phyloP scores from a whole-genome alignment of 2,113 vertebrate species.

The Thamnaconus septentrionalis region DNA sequence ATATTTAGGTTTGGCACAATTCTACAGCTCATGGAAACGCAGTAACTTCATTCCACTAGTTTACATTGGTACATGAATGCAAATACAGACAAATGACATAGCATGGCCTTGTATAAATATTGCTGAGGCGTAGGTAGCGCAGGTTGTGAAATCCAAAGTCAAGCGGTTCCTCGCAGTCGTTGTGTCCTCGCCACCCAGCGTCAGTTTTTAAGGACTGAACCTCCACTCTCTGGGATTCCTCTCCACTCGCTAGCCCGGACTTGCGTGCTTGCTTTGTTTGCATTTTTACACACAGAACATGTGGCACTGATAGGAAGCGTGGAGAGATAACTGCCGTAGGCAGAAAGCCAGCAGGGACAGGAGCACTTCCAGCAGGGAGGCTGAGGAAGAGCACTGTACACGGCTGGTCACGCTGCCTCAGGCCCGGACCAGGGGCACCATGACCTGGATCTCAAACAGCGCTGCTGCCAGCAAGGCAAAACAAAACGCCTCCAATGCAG shows the following conservation, averaged over 20 bases:
- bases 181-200: no score
- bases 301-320: conserved; percentile 48
- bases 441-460: conserved; percentile 66
- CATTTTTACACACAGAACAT: conserved; percentile 58
- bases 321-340: conserved; percentile 60
- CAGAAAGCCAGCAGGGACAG: conserved; percentile 64
- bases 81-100: no score
- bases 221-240: conserved; percentile 3
- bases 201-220: no score
- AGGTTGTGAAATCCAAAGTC: no score
- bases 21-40: no score
- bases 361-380: conserved; percentile 66
- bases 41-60: no score
- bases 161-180: no score
- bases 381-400: conserved; percentile 55
- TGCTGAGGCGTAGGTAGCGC: no score
- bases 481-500: no score
- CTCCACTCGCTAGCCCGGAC: neutral
- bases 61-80: no score
- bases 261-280: conserved; percentile 50
- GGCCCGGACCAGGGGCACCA: conserved; percentile 58
- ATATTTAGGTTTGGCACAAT: no score
- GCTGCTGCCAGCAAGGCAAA: conserved; percentile 34
- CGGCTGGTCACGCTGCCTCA: conserved; percentile 59
- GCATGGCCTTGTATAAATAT: no score